Conservation (phyloP, 2,888 invertebrate genomes). For the Agrotis puta region DNA sequence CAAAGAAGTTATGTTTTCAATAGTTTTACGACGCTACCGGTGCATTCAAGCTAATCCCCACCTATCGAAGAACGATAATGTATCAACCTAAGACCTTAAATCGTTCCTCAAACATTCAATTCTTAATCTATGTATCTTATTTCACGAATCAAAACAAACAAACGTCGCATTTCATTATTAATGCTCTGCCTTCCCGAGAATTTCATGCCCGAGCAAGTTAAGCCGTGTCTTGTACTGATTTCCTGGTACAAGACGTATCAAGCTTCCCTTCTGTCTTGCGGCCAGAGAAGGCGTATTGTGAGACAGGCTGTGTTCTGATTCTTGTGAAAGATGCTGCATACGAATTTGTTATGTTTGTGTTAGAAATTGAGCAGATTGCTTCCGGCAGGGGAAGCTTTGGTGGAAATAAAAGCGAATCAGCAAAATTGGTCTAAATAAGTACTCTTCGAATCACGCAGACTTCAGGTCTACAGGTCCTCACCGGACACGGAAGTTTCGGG, state of each 20-base stretch:
- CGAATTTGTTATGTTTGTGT: conserved; percentile 16
- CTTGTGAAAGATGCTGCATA: conserved; percentile 29
- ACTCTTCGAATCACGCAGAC: too few species aligned
- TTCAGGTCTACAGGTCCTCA: too few species aligned
- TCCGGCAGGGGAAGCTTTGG: neutral
- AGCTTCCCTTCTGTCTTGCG: conserved; percentile 29
- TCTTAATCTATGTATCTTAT: neutral
- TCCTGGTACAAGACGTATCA: conserved; percentile 38
- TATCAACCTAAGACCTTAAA: too few species aligned
- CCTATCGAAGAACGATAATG: too few species aligned
- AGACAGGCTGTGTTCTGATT: conserved; percentile 23
- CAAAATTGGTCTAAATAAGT: too few species aligned
- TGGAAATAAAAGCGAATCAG: too few species aligned
- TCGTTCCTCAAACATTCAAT: neutral
- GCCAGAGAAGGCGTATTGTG: conserved; percentile 25
- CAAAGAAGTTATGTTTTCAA: too few species aligned
- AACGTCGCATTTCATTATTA: conserved; percentile 38
- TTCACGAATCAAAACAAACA: conserved; percentile 46
- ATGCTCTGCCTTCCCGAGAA: conserved; percentile 20
- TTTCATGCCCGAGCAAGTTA: conserved; percentile 40
- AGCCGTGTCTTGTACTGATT: conserved; percentile 49
- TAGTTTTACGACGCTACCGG: too few species aligned
- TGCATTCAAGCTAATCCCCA: too few species aligned
- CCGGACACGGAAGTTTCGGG: too few species aligned
- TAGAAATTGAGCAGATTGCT: neutral